phyloP scores from a whole-genome alignment of 2,113 vertebrate genomes.

The Haliaeetus leucogaster region DNA sequence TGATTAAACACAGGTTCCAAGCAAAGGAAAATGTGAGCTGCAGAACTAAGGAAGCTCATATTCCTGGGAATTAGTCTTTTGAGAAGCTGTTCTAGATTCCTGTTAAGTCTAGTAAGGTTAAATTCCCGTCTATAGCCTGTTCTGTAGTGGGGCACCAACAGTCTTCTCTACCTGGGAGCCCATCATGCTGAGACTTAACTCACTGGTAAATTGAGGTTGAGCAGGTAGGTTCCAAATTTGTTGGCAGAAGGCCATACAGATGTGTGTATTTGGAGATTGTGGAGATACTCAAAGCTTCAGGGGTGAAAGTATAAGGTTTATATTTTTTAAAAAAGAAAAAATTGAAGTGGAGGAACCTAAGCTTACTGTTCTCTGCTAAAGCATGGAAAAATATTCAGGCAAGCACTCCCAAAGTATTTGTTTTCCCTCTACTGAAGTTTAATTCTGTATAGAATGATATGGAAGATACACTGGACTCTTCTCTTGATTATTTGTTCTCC shows the following conservation, averaged over 20 bases:
- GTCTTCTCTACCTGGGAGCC: not conserved
- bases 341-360: not conserved
- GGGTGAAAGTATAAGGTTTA: not conserved
- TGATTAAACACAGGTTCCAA: not conserved
- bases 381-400: not conserved
- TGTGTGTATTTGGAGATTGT: not conserved
- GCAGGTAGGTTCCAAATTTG: not conserved
- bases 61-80: not conserved
- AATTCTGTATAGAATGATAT: not conserved
- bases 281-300: not conserved
- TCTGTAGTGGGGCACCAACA: not conserved
- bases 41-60: not conserved
- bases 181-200: not conserved
- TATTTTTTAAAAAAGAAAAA: not conserved
- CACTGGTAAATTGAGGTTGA: not conserved
- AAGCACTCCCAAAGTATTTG: not conserved
- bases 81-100: not conserved
- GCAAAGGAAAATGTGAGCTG: not conserved
- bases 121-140: not conserved
- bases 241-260: not conserved
- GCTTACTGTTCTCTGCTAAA: not conserved
- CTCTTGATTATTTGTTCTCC: not conserved
- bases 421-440: not conserved
- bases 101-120: not conserved
- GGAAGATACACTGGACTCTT: not conserved